A percentile compares a stretch with the other conserved stretches of the same genome.
phyloP scores from a whole-genome alignment of 2,888 invertebrate genomes.

The Acleris holmiana region DNA sequence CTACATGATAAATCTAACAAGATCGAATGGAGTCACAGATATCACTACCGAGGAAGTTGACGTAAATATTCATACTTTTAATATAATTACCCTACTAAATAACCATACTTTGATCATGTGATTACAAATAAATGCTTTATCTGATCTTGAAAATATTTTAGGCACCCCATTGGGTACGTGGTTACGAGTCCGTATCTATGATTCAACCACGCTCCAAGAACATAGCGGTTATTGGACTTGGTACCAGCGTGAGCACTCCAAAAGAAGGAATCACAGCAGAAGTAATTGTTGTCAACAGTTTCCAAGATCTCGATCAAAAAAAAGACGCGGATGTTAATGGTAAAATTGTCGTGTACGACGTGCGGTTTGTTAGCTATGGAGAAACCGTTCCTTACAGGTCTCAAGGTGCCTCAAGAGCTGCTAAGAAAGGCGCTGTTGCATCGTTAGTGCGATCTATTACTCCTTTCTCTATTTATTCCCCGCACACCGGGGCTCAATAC shows the following conservation, averaged over 20 bases:
- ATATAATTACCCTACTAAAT: no score
- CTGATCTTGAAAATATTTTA: constrained; percentile 43
- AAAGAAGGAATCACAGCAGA: constrained; percentile 87
- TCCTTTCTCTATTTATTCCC: constrained; percentile 89
- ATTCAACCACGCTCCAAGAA: constrained; percentile 84
- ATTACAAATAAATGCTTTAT: no score
- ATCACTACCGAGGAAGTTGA: constrained; percentile 88
- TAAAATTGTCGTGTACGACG: constrained; percentile 91
- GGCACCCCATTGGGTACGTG: constrained; percentile 81
- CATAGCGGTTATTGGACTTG: constrained; percentile 87
- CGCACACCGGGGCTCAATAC: constrained; percentile 89
- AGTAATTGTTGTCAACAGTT: constrained; percentile 88
- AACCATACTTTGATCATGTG: no score
- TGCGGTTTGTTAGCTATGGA: constrained; percentile 86
- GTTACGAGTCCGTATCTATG: constrained; percentile 86
- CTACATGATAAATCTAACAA: constrained; percentile 79
- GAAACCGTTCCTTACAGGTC: constrained; percentile 86
- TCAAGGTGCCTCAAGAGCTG: constrained; percentile 86
- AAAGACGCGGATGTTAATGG: constrained; percentile 78
- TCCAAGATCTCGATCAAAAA: constrained; percentile 85
- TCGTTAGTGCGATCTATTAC: constrained; percentile 89
- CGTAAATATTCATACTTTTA: constrained; percentile 46
- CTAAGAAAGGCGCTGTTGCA: constrained; percentile 89
- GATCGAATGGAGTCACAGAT: constrained; percentile 64
- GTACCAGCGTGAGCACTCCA: constrained; percentile 87